These are phyloP conservation scores for Dolichomitus sp. DNA, from an alignment of 2,888 invertebrate genomes.

Conservation along the genomic window DNA sequence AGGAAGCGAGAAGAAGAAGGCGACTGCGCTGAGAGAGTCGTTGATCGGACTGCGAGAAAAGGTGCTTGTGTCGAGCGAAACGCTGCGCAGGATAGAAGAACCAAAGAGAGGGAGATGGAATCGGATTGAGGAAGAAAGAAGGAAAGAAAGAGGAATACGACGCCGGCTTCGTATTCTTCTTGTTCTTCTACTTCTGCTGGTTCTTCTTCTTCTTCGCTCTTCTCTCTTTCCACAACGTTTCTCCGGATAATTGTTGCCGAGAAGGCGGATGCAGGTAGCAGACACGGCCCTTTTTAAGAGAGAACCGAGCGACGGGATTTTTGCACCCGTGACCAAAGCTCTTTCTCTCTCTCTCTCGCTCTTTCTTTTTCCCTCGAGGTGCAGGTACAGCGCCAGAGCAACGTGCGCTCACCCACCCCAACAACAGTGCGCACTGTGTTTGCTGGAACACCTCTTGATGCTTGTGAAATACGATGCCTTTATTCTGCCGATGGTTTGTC, in stretches of 20 bases:
- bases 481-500: slow-evolving; percentile 12
- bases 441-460: slow-evolving; percentile 30
- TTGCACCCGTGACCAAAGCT: slow-evolving; percentile 60
- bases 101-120: slow-evolving; percentile 18
- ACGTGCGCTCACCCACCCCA: slow-evolving; percentile 16
- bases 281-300: slow-evolving; percentile 68
- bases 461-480: slow-evolving; percentile 43
- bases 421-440: slow-evolving; percentile 21
- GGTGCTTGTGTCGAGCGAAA: slow-evolving; percentile 27
- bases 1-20: slow-evolving; percentile 41
- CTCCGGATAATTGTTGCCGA: slow-evolving; percentile 72
- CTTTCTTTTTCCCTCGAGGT: background rate
- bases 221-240: slow-evolving; percentile 68
- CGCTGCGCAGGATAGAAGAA: background rate
- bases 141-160: slow-evolving; percentile 60
- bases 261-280: slow-evolving; percentile 72
- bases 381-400: slow-evolving; percentile 19
- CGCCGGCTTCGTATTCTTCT: slow-evolving; percentile 20
- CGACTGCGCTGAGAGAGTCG: slow-evolving; percentile 28
- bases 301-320: slow-evolving; percentile 58
- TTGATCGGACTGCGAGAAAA: slow-evolving; percentile 53
- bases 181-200: slow-evolving; percentile 3
- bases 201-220: slow-evolving; percentile 14
- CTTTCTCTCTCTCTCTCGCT: background rate
- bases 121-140: slow-evolving; percentile 50